These are phyloP conservation scores for Plutomurus gul DNA, from an alignment of 1,140 invertebrate species.

Conservation along the genomic window DNA sequence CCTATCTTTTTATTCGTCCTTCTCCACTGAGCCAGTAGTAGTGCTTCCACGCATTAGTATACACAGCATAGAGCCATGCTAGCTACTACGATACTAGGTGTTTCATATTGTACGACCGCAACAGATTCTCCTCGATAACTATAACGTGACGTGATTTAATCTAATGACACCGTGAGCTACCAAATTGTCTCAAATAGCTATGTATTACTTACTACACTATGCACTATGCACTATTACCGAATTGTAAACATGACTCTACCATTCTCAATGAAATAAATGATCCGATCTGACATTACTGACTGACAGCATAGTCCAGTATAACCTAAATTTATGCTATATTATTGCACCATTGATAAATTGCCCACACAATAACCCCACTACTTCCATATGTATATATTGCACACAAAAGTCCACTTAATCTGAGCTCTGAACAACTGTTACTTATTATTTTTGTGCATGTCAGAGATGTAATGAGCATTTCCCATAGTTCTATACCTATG, in stretches of 20 bases:
- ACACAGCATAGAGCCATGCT: too few species aligned
- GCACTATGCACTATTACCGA: neutral
- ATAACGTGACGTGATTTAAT: constrained; percentile 20
- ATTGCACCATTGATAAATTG: neutral
- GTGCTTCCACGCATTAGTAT: too few species aligned
- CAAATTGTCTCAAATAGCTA: constrained; percentile 16
- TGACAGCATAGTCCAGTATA: neutral
- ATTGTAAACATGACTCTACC: constrained; percentile 5
- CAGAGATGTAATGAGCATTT: too few species aligned
- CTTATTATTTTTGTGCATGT: too few species aligned
- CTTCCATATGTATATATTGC: neutral
- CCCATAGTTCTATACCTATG: too few species aligned
- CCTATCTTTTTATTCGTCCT: too few species aligned
- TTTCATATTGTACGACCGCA: neutral
- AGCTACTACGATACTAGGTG: too few species aligned
- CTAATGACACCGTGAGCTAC: constrained; percentile 25
- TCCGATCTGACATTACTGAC: neutral
- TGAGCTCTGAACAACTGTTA: too few species aligned
- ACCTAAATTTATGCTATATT: neutral
- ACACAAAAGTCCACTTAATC: too few species aligned
- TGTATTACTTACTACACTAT: neutral
- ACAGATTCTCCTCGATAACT: constrained; percentile 4
- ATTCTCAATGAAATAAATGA: constrained; percentile 10
- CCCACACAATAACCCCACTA: neutral
- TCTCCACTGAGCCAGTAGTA: too few species aligned